These are phyloP conservation scores for Bradypodion ventrale DNA, from an alignment of 2,797 vertebrate species.

Conservation along the genomic window DNA sequence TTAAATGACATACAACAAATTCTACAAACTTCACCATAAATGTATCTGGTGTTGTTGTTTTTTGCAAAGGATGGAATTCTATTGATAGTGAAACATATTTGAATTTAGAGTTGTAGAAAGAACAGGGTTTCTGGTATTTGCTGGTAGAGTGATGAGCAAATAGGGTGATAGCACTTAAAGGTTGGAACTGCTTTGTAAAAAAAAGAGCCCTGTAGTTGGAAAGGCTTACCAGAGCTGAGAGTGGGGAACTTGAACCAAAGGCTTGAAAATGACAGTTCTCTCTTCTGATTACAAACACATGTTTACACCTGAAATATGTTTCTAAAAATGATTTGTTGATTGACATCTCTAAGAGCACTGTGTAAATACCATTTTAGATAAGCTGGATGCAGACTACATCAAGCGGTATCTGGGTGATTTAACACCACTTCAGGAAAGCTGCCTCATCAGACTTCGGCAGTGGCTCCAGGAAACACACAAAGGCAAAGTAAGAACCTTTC, in stretches of 20 bases:
- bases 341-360: slow-evolving; percentile 10
- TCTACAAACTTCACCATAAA: not conserved
- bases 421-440: slow-evolving; percentile 96
- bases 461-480: slow-evolving; percentile 98
- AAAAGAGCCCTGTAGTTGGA: not conserved
- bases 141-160: not conserved
- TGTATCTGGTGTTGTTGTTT: not conserved
- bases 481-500: slow-evolving; percentile 84
- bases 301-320: not conserved
- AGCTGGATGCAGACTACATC: slow-evolving; percentile 96
- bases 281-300: not conserved
- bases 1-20: not conserved
- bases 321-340: not conserved
- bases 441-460: slow-evolving; percentile 92
- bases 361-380: slow-evolving; percentile 79
- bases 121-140: not conserved
- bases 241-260: not conserved
- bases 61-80: no score
- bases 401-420: slow-evolving; percentile 95
- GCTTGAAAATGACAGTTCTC: not conserved
- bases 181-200: not conserved
- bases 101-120: not conserved
- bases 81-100: not conserved
- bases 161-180: no score
- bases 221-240: not conserved